These are phyloP conservation scores for Drosophila rellima DNA, from an alignment of 2,888 invertebrate species.

Conservation along the genomic window DNA sequence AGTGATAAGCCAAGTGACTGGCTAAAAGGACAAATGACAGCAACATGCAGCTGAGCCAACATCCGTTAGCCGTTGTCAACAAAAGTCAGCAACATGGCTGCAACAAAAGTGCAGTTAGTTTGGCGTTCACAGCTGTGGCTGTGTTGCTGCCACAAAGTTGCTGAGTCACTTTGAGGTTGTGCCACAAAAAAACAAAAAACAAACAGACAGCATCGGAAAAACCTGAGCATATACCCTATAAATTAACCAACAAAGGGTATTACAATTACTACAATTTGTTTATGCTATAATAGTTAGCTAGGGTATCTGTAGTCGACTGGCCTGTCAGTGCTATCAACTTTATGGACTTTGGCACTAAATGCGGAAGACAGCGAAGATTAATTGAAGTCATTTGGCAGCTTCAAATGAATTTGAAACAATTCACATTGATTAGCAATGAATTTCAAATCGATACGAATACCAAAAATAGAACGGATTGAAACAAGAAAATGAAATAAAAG, in stretches of 20 bases:
- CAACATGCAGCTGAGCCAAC: slow-evolving; percentile 71
- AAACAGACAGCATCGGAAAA: neutral
- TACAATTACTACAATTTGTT: neutral
- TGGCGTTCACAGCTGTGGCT: slow-evolving; percentile 36
- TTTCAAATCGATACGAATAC: slow-evolving; percentile 28
- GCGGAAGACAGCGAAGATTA: slow-evolving; percentile 57
- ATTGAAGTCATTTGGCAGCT: slow-evolving; percentile 32
- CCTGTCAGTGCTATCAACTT: neutral
- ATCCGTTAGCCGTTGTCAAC: slow-evolving; percentile 69
- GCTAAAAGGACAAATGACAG: slow-evolving; percentile 66
- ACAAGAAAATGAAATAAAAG: slow-evolving; percentile 14
- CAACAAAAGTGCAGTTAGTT: slow-evolving; percentile 69
- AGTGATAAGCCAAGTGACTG: slow-evolving; percentile 41
- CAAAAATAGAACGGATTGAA: slow-evolving; percentile 5
- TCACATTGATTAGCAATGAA: slow-evolving; percentile 34
- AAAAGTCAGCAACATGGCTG: slow-evolving; percentile 56
- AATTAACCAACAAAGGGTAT: slow-evolving; percentile 1
- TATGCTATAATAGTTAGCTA: neutral
- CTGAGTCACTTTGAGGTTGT: slow-evolving; percentile 57
- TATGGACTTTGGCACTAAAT: slow-evolving; percentile 36
- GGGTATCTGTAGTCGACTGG: slow-evolving; percentile 16
- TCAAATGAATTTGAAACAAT: slow-evolving; percentile 28
- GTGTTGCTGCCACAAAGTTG: slow-evolving; percentile 63
- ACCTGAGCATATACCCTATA: neutral
- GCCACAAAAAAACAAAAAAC: slow-evolving; percentile 33